phyloP scores from a whole-genome alignment of 1,140 invertebrate genomes.

The Phortica variegata region DNA sequence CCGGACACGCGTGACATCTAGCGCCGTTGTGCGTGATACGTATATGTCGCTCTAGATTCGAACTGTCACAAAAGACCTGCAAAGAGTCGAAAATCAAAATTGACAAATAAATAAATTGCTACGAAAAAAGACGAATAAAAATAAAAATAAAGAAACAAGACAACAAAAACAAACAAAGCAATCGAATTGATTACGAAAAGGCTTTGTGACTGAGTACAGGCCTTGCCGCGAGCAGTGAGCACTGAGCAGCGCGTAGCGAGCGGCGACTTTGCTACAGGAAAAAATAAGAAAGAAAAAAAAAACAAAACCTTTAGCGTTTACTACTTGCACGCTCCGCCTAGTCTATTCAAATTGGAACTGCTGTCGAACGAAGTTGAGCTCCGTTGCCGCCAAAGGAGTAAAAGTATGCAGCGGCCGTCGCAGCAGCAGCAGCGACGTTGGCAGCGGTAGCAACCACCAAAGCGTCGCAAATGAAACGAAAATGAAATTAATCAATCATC shows the following conservation, averaged over 20 bases:
- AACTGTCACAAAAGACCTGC: constrained; percentile 91
- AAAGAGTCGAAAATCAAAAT: constrained; percentile 38
- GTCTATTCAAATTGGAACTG: too few species aligned
- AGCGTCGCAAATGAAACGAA: constrained; percentile 38
- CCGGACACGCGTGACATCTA: constrained; percentile 90
- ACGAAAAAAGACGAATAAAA: too few species aligned
- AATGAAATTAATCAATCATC: constrained; percentile 57
- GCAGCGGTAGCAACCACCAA: constrained; percentile 10
- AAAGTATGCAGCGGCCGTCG: background rate
- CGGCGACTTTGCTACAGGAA: background rate
- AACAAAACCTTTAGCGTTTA: too few species aligned
- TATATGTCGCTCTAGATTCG: constrained; percentile 94
- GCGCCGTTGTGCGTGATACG: constrained; percentile 90
- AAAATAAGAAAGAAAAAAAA: too few species aligned
- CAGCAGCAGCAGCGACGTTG: constrained; percentile 23
- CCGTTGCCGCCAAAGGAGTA: background rate
- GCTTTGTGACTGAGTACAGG: background rate
- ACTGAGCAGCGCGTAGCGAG: background rate
- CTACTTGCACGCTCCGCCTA: too few species aligned
- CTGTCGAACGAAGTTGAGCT: background rate
- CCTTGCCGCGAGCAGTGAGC: background rate
- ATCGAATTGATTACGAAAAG: background rate
- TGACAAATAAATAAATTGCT: background rate
- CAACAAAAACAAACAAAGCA: constrained; percentile 1
- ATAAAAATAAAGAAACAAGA: too few species aligned